Evolutionary conservation across 2,888 invertebrate genomes (phyloP), one percentile per base, ranked within the genome.

Genomic region (Tridacna crocea): DNA sequence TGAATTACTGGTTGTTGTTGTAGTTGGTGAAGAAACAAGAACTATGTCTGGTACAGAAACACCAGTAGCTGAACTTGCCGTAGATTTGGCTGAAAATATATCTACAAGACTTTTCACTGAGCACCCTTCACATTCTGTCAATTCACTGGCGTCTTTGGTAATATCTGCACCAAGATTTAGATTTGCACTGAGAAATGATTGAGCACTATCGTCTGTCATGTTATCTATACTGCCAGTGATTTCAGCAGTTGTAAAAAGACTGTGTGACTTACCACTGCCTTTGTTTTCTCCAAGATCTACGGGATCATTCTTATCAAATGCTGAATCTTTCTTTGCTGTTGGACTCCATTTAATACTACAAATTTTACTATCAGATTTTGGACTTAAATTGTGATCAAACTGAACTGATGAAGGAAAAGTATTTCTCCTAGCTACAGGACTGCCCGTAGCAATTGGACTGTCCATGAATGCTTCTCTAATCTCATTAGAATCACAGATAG

Each of bases 291-390:
- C 63, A 63, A 27, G 26, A 27, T 63, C 63, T 12, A 13, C 24
- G 3, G 11, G 4, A 27, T 66, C n/a, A 66, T n/a, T 6, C n/a
- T 17, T 36, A 8, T 66, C 66, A 66, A 26, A 17, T 46, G 36
- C n/a, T 13, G 46, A 46, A 15, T 66, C 66, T n/a, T 66, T 66
- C 46, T 66, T 72, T 17, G 77, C 51, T 17, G 63, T 61, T 36
- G 61, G 72, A 66, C 68, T 68, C 74, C 65, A 73, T 36, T 73
- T 78, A 19, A 76, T 58, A 51, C 72, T 76, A 13, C 48, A 61
- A 27, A 58, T 1, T 73, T 68, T 79, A 27, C 58, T 58, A 47
- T 75, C 78, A 76, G 60, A n/a, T 77, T 68, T 19, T 36, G 77
- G 26, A 27, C 46, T 61, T 63, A 22, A 24, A 72, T 46, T 73